phyloP scores from a whole-genome alignment of 30 jellyfish, hydroid and myxozoan species.

The Aurelia aurita complex sp. Pacific region DNA sequence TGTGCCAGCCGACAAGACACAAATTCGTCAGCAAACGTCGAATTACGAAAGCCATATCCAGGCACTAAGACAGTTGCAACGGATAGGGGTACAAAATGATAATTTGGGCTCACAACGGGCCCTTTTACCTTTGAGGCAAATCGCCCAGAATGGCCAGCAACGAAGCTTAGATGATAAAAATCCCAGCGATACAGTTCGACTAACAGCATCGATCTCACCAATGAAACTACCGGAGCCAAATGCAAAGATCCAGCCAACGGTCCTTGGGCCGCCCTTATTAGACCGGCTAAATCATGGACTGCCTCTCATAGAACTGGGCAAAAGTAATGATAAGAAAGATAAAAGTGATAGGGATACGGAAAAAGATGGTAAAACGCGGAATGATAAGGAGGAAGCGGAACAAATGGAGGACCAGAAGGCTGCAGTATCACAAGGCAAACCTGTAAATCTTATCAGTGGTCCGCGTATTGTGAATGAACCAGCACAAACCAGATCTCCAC shows the following conservation, averaged over 20 bases:
- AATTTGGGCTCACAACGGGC: neutral
- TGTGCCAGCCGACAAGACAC: neutral
- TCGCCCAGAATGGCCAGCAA: neutral
- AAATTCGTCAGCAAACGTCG: neutral
- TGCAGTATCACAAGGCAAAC: neutral
- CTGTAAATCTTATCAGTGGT: neutral
- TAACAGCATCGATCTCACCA: conserved; percentile 36
- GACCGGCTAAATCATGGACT: conserved; percentile 41
- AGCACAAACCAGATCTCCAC: conserved; percentile 34
- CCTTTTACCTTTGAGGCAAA: neutral
- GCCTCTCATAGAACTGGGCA: neutral
- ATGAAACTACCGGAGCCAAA: neutral
- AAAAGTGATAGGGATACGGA: neutral
- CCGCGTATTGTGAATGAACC: conserved; percentile 22
- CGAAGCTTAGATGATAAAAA: neutral
- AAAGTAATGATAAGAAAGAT: neutral
- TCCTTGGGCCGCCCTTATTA: conserved; percentile 27
- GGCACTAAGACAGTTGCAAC: conserved; percentile 38
- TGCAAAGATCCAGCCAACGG: neutral
- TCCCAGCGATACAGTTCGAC: neutral
- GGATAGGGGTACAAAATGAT: neutral
- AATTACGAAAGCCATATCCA: conserved; percentile 32
- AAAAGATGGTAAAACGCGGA: neutral
- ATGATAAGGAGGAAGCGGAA: neutral
- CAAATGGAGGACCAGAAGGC: neutral